Conservation (phyloP, 2,113 vertebrate species). For the Hippocampus zosterae region DNA sequence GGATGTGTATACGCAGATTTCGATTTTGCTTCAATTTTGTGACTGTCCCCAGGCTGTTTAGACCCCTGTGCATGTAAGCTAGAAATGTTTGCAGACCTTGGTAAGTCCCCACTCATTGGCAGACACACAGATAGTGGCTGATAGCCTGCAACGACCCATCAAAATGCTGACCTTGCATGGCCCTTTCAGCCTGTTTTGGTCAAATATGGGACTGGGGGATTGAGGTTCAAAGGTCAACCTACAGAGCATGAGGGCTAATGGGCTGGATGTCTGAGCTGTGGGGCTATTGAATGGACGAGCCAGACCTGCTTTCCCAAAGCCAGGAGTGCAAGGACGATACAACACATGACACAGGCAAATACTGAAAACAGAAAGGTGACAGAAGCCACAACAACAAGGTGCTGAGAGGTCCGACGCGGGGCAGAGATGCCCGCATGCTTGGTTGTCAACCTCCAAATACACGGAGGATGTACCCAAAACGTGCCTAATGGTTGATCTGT, state of each 20-base stretch:
- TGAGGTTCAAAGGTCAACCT: constrained; percentile 60
- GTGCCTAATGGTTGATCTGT: constrained; percentile 56
- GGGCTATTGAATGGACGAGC: constrained; percentile 58
- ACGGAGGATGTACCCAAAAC: constrained; percentile 48
- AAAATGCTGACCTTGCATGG: constrained; percentile 49
- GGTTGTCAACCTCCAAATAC: constrained; percentile 57
- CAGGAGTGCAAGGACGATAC: constrained; percentile 13
- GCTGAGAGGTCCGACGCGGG: constrained; percentile 54
- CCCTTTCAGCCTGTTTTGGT: constrained; percentile 49
- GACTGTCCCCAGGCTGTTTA: constrained; percentile 30
- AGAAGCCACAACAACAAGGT: constrained; percentile 60
- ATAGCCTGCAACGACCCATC: constrained; percentile 64
- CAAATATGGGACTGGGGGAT: constrained; percentile 43
- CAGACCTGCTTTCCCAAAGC: constrained; percentile 68
- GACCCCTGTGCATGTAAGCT: constrained; percentile 22
- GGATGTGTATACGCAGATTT: background rate
- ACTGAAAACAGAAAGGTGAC: constrained; percentile 35
- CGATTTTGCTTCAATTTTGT: background rate
- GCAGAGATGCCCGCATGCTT: constrained; percentile 25
- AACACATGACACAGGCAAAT: constrained; percentile 1
- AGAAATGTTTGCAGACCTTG: constrained; percentile 62
- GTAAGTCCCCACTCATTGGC: constrained; percentile 37
- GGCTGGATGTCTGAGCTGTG: constrained; percentile 60
- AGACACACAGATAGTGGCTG: constrained; percentile 61
- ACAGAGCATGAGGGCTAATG: constrained; percentile 62